Base-by-base conservation (phyloP, 92 coral and sea anemone genomes). In the Porites rus region DNA sequence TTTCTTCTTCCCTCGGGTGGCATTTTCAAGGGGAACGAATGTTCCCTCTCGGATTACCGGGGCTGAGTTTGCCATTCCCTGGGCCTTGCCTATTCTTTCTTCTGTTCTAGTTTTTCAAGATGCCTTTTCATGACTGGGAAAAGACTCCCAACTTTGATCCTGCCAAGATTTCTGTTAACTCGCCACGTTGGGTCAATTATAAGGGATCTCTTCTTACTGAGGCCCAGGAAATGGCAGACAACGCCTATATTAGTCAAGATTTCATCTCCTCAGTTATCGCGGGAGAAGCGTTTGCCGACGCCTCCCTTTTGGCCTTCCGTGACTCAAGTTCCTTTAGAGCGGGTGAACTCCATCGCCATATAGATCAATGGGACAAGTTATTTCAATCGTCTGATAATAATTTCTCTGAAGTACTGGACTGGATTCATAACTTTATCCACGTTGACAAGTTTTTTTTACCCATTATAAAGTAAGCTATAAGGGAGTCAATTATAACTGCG, bases 321-420 rank as follows among this genome's bases (percentile, higher is more conserved):
- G 89, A 84, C 81, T 77, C 86, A 20, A 63, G 75, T 19, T 75
- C 38, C 59, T 85, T 89, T 74, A 25, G 65, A 51, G 90, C 76
- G 24, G 92, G 86, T 21, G 60, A 77, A 19, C 86, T 78, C 10
- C 87, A 89, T 79, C 85, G 65, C 12, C 62, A 89, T 72, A 58
- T 59, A 22, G 74, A 61, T 72, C 65, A 77, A 50, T 88, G 92
- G 80, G 72, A 68, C 88, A 75, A 52, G 69, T 64, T 25, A 50
- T 75, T 67, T 56, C 54, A 24, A 4, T 21, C 52, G 3, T 60
- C 25, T 50, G 65, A 46, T 52, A 74, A 54, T 65, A 74, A 74
- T 52, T 74, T 74, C 78, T 54, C 65, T 20, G 78, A 74, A 54
- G 78, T 74, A 10, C 78, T 19, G 11, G 78, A 46, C 51, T 85